phyloP scores from a whole-genome alignment of 2,113 vertebrate genomes.

The Columbina picui region DNA sequence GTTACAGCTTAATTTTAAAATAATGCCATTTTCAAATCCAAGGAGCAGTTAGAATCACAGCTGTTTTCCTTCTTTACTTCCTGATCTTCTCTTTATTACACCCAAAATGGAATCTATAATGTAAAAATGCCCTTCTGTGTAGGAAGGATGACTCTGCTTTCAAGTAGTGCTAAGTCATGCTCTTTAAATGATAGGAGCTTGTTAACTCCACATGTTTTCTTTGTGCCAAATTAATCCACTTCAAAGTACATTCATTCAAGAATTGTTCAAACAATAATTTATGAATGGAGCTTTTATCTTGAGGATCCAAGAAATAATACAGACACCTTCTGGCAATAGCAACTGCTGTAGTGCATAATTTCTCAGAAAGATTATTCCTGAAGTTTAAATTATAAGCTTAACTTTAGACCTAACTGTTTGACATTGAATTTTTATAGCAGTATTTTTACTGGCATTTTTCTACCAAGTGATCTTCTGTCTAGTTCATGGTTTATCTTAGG shows the following conservation, averaged over 20 bases:
- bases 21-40: neutral
- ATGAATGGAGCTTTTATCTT: slow-evolving; percentile 38
- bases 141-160: neutral
- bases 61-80: neutral
- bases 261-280: slow-evolving; percentile 15
- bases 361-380: neutral
- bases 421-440: neutral
- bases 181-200: neutral
- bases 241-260: neutral
- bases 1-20: neutral
- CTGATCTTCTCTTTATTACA: neutral
- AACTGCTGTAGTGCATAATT: neutral
- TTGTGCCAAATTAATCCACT: neutral
- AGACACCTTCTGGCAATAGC: neutral
- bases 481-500: neutral
- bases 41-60: neutral
- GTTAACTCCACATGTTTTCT: neutral
- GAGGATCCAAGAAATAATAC: slow-evolving; percentile 1
- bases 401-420: neutral
- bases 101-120: neutral
- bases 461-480: neutral
- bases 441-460: neutral
- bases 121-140: neutral
- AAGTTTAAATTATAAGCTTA: neutral
- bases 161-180: neutral